These are phyloP conservation scores for Acleris sparsana DNA, from an alignment of 2,888 invertebrate species.

Conservation along the genomic window DNA sequence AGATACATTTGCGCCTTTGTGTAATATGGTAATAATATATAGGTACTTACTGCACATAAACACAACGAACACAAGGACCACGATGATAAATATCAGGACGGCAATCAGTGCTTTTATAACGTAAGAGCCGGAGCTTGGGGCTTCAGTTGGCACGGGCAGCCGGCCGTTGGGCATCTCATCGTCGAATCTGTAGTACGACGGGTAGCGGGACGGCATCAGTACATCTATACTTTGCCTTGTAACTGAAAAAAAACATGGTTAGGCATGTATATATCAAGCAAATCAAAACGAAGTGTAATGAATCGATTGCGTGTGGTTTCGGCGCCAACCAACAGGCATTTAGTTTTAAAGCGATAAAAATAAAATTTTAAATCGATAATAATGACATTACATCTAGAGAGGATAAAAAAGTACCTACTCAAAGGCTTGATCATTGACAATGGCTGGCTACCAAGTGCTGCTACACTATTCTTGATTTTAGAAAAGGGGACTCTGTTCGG, in stretches of 20 bases:
- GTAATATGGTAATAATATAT: slow-evolving; percentile 12
- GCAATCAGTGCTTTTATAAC: slow-evolving; percentile 53
- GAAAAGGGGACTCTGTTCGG: no score
- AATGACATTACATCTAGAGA: no score
- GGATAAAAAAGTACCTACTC: no score
- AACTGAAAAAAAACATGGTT: slow-evolving; percentile 49
- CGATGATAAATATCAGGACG: slow-evolving; percentile 47
- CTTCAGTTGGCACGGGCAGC: slow-evolving; percentile 52
- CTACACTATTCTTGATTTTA: no score
- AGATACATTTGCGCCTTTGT: background rate
- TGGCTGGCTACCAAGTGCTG: no score
- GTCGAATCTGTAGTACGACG: slow-evolving; percentile 72
- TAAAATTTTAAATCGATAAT: no score
- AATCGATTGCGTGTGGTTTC: no score
- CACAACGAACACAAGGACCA: slow-evolving; percentile 47
- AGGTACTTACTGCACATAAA: slow-evolving; percentile 48
- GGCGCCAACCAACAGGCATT: no score
- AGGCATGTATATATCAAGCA: no score
- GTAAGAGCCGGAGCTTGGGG: slow-evolving; percentile 51
- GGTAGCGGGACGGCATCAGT: slow-evolving; percentile 70
- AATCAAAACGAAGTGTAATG: no score
- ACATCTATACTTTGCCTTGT: slow-evolving; percentile 58
- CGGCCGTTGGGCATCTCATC: slow-evolving; percentile 45
- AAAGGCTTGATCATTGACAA: no score
- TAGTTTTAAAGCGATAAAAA: no score